These are phyloP conservation scores for Aphis craccivora DNA, from an alignment of 1,140 invertebrate genomes.

Conservation along the genomic window DNA sequence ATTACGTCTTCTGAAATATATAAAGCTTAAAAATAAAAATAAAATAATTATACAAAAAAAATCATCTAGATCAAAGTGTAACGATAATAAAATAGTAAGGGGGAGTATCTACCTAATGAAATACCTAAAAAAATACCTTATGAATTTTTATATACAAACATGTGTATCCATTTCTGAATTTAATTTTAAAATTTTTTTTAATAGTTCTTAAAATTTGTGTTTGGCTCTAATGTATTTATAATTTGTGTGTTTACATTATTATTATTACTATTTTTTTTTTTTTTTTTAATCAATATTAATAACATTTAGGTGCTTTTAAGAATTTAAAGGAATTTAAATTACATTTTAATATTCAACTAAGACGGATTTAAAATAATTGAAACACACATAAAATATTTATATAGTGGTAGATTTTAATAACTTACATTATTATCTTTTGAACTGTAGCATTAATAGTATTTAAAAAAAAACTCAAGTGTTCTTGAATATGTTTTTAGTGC, in stretches of 20 bases:
- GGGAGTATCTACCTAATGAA: background rate
- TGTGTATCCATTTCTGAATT: background rate
- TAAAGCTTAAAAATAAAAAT: too few species aligned
- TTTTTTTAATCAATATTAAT: conserved; percentile 18
- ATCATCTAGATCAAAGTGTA: background rate
- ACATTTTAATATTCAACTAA: conserved; percentile 4
- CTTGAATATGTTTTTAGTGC: background rate
- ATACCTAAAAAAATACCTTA: background rate
- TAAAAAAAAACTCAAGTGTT: background rate
- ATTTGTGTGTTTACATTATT: background rate
- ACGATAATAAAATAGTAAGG: background rate
- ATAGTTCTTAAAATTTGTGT: background rate
- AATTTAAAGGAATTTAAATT: conserved; percentile 12
- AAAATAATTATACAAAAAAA: background rate
- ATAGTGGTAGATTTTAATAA: background rate
- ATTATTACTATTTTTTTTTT: background rate
- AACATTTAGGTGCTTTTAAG: background rate
- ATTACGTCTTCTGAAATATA: background rate
- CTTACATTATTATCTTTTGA: background rate
- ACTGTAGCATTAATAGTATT: background rate
- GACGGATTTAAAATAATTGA: background rate
- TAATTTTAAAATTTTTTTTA: background rate
- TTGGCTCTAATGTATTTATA: background rate
- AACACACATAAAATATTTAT: background rate
- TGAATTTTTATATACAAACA: background rate